These are phyloP conservation scores for Phaethon lepturus DNA, from an alignment of 2,113 vertebrate genomes.

Conservation along the genomic window DNA sequence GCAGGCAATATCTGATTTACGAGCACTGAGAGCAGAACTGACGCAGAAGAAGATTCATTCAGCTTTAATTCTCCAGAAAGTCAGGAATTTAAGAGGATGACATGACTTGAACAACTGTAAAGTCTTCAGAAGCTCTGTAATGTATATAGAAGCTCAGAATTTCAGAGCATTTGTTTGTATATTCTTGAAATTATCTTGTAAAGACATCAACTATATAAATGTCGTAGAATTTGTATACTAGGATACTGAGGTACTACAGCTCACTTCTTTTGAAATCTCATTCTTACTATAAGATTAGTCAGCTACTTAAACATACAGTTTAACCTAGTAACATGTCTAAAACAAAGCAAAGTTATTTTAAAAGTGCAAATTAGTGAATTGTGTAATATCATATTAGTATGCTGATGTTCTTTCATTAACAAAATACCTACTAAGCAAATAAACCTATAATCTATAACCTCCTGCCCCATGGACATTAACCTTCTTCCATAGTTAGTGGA, in stretches of 20 bases:
- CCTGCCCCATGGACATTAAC: neutral
- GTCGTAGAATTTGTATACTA: neutral
- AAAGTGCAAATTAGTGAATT: neutral
- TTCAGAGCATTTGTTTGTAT: neutral
- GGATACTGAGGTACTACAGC: neutral
- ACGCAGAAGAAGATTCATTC: conserved; percentile 86
- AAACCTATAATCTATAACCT: neutral
- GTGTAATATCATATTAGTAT: neutral
- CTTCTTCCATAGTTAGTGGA: neutral
- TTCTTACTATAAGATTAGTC: neutral
- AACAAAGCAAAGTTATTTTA: neutral
- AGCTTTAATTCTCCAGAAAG: conserved; percentile 51
- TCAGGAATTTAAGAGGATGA: neutral
- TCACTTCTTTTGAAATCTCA: neutral
- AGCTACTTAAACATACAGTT: neutral
- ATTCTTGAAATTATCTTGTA: neutral
- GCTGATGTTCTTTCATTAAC: neutral
- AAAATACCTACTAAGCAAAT: neutral
- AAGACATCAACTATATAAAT: neutral
- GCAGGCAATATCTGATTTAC: conserved; percentile 85
- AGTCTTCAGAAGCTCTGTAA: neutral
- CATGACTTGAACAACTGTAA: neutral
- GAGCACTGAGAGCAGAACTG: conserved; percentile 85
- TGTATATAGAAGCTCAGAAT: neutral
- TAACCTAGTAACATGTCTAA: neutral